Percentiles rank a stretch among this genome's conserved stretches.
phyloP scores from a whole-genome alignment of 2,888 invertebrate species.

The Plemyria rubiginata region DNA sequence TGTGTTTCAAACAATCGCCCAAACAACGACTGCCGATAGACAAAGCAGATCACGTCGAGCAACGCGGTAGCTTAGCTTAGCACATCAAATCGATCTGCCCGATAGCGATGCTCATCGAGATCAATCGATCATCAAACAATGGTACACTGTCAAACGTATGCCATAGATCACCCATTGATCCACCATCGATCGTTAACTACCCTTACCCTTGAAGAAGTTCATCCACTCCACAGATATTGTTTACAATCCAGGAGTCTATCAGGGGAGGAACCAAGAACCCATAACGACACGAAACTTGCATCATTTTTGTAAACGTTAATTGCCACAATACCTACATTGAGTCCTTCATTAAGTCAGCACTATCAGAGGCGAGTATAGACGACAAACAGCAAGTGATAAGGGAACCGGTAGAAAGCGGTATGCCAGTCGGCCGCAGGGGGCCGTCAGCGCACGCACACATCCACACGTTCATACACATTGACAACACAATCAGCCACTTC shows the following conservation, averaged over 20 bases:
- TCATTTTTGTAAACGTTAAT: not conserved
- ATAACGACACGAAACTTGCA: not conserved
- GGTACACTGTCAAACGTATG: too few species aligned
- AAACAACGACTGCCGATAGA: too few species aligned
- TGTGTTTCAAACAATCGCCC: too few species aligned
- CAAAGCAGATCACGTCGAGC: too few species aligned
- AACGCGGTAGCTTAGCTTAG: too few species aligned
- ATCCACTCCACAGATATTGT: too few species aligned
- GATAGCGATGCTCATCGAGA: too few species aligned
- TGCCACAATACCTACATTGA: conserved; percentile 51
- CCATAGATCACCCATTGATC: too few species aligned
- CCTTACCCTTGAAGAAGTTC: too few species aligned
- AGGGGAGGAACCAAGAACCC: not conserved
- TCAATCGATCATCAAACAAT: too few species aligned
- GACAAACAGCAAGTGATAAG: conserved; percentile 66
- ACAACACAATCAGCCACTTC: conserved; percentile 58
- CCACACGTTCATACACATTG: conserved; percentile 47
- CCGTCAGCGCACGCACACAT: conserved; percentile 52
- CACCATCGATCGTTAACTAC: too few species aligned
- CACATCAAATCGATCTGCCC: too few species aligned
- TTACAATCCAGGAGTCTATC: not conserved
- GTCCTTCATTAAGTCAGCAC: conserved; percentile 56
- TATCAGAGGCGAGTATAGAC: conserved; percentile 59
- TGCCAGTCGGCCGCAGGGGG: conserved; percentile 72
- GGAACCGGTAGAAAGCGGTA: conserved; percentile 70